Base-by-base conservation (phyloP, 2,888 invertebrate species). In the Rhagonycha lutea region DNA sequence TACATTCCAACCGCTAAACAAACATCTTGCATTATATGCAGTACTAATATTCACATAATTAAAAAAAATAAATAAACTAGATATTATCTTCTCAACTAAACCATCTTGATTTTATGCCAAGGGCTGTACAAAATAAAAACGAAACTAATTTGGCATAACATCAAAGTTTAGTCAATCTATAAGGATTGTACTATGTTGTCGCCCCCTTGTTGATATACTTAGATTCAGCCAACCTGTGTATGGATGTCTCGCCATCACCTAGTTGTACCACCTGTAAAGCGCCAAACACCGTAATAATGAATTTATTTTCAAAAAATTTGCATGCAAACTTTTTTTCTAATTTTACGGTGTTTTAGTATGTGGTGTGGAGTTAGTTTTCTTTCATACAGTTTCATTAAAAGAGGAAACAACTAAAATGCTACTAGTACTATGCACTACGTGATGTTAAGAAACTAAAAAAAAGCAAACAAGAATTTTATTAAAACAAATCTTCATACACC, bases 151-250 rank as follows among this genome's bases (percentile, higher is more conserved):
- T 73, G 63, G 73, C 74, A 74, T 71, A 70, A 77, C 69, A 68
- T 69, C 60, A 69, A 68, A 72, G 65, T 69, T 69, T 63, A 67
- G 71, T 68, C 14, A 71, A 26, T 61, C 14, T 60, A 23, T 61
- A 23, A 67, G 70, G 70, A 70, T 32, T 71, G 29, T 74, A 80
- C 81, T 83, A 82, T 78, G 82, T 82, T 69, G 86, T 83, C 77
- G 87, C 85, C 83, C 85, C 82, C 83, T 84, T 84, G 86, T 86
- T 87, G 87, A 85, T 86, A 87, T 87, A 87, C 86, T 87, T 87
- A 87, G 87, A 87, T 86, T 87, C 87, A 85, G 87, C 87, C 87
- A 87, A 87, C 87, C 86, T 87, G 86, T 86, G 86, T 82, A 86
- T 81, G 83, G 86, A 83, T 83, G 85, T 80, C 81, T 87, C 87